Percentiles rank a stretch among this genome's conserved stretches.
phyloP scores from a whole-genome alignment of 2,113 vertebrate species.

The Pygoscelis antarcticus region DNA sequence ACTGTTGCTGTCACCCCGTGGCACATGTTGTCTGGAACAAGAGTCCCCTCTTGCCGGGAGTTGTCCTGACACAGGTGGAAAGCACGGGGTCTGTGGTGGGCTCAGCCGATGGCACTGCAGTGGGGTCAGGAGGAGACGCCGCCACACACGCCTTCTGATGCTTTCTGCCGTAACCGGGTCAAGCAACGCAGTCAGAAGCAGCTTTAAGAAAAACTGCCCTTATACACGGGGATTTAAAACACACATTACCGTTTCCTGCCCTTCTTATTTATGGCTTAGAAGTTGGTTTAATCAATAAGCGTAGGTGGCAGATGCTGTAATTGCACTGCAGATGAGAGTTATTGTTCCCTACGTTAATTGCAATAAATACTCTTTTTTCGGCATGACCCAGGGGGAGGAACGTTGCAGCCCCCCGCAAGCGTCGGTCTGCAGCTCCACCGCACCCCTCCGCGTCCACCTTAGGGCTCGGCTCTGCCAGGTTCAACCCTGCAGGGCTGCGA shows the following conservation, averaged over 20 bases:
- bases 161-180: background rate
- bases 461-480: background rate
- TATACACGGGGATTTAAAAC: background rate
- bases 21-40: rapidly evolving
- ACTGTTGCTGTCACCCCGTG: background rate
- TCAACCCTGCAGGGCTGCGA: background rate
- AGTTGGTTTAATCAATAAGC: background rate
- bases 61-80: rapidly evolving
- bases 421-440: background rate
- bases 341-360: background rate
- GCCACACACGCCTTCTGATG: rapidly evolving
- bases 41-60: background rate
- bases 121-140: background rate
- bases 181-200: background rate
- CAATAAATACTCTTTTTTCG: background rate
- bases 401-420: too few species aligned
- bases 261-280: background rate
- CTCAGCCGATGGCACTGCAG: background rate
- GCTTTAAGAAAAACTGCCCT: background rate
- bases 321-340: background rate
- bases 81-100: rapidly evolving
- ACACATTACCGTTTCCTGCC: background rate
- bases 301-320: background rate
- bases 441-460: background rate
- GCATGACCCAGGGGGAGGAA: too few species aligned